Conservation (phyloP, 2,797 vertebrate genomes). For the Sternarchorhynchus goeldii region DNA sequence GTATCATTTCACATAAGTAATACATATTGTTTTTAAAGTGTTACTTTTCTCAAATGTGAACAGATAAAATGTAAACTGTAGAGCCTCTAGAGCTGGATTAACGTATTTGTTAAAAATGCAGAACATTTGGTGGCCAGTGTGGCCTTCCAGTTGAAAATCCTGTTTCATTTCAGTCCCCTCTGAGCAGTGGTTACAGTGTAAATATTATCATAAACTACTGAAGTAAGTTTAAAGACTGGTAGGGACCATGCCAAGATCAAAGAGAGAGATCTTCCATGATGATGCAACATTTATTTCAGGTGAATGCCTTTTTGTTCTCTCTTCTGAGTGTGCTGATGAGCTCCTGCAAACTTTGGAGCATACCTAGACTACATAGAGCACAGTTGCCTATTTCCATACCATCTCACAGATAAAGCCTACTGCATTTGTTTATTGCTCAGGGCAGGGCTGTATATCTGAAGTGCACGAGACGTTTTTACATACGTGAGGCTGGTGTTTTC, state of each 20-base stretch:
- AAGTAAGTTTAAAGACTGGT: not conserved
- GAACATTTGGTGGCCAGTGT: not conserved
- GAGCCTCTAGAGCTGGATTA: too few species aligned
- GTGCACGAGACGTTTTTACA: constrained; percentile 43
- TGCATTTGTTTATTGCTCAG: constrained; percentile 18
- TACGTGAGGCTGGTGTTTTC: constrained; percentile 56
- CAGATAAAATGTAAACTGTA: not conserved
- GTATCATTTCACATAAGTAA: not conserved
- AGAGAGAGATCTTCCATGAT: not conserved
- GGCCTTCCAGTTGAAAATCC: too few species aligned
- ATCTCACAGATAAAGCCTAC: not conserved
- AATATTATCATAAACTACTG: constrained; percentile 14
- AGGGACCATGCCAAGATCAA: not conserved
- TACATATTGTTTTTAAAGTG: not conserved
- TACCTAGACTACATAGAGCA: not conserved
- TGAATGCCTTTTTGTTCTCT: constrained; percentile 25
- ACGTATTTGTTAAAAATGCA: not conserved
- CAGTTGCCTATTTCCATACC: not conserved
- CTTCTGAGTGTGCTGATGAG: not conserved
- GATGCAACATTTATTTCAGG: constrained; percentile 6
- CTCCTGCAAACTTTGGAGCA: not conserved
- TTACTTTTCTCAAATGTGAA: constrained; percentile 12
- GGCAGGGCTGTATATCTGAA: constrained; percentile 26
- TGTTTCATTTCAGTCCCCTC: not conserved
- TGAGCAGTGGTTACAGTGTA: constrained; percentile 2